These are phyloP conservation scores for Platyscapa corneri DNA, from an alignment of 1,140 invertebrate species.

Conservation along the genomic window DNA sequence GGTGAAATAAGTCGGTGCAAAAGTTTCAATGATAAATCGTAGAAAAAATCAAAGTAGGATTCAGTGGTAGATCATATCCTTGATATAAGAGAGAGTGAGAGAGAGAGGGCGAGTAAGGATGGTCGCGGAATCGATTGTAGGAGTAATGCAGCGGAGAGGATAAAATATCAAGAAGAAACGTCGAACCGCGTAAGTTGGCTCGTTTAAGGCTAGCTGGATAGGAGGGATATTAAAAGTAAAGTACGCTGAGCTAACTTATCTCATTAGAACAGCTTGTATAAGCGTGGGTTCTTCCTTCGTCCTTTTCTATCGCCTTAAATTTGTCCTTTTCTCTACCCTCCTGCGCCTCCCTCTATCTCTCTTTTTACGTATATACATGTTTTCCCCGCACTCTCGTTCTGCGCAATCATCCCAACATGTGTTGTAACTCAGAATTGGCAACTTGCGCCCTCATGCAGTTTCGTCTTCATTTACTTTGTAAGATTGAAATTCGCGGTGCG, in stretches of 20 bases:
- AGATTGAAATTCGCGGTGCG: slow-evolving; percentile 30
- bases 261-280: slow-evolving; percentile 58
- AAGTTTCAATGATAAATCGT: neutral
- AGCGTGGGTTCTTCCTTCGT: slow-evolving; percentile 12
- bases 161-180: slow-evolving; percentile 50
- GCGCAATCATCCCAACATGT: slow-evolving; percentile 37
- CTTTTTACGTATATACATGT: neutral
- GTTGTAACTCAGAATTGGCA: slow-evolving; percentile 36
- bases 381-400: neutral
- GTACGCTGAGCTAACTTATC: slow-evolving; percentile 55
- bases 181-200: slow-evolving; percentile 52
- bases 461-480: slow-evolving; percentile 44
- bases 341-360: neutral
- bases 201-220: slow-evolving; percentile 44
- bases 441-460: neutral
- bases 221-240: slow-evolving; percentile 56
- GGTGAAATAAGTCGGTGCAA: neutral
- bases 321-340: neutral
- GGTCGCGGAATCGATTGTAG: slow-evolving; percentile 28
- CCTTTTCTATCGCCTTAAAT: slow-evolving; percentile 28
- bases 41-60: neutral
- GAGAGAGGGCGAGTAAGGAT: neutral
- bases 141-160: slow-evolving; percentile 26
- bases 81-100: neutral
- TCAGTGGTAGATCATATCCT: neutral